A percentile compares a stretch with the other conserved stretches of the same genome.
Conservation (phyloP, 1,140 invertebrate genomes). For the Hydropsyche tenuis region DNA sequence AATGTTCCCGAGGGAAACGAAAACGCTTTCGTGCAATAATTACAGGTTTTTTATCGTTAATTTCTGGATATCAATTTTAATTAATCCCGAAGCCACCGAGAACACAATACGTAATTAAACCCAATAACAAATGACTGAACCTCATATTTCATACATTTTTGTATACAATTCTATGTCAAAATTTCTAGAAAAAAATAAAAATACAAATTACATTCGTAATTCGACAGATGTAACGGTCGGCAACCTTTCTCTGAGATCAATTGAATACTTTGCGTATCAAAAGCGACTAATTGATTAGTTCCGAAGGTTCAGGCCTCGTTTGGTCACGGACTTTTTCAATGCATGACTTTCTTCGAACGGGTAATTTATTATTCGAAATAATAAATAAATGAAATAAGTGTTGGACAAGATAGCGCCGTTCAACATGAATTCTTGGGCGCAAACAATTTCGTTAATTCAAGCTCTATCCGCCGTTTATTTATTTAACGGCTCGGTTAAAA, state of each 20-base stretch:
- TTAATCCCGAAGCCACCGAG: too few species aligned
- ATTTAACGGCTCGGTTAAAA: slow-evolving; percentile 22
- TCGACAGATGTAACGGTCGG: neutral
- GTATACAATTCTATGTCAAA: too few species aligned
- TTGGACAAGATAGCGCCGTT: neutral
- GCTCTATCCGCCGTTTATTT: neutral
- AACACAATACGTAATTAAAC: too few species aligned
- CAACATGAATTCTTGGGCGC: neutral
- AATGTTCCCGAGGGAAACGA: too few species aligned
- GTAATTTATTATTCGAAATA: slow-evolving; percentile 3
- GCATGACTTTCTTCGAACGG: slow-evolving; percentile 16
- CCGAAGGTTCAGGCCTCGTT: slow-evolving; percentile 27
- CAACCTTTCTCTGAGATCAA: slow-evolving; percentile 20
- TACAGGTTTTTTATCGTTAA: too few species aligned
- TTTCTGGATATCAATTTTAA: too few species aligned
- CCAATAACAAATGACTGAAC: too few species aligned
- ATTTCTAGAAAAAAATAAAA: too few species aligned
- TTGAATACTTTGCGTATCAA: slow-evolving; percentile 37
- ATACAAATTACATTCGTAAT: too few species aligned
- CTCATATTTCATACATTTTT: too few species aligned
- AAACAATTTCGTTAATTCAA: slow-evolving; percentile 13
- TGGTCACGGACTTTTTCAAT: slow-evolving; percentile 14
- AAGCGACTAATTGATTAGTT: slow-evolving; percentile 36
- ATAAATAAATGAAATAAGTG: neutral
- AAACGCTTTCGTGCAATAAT: too few species aligned